Conservation (phyloP, 2,113 vertebrate genomes). For the Sorex fumeus region DNA sequence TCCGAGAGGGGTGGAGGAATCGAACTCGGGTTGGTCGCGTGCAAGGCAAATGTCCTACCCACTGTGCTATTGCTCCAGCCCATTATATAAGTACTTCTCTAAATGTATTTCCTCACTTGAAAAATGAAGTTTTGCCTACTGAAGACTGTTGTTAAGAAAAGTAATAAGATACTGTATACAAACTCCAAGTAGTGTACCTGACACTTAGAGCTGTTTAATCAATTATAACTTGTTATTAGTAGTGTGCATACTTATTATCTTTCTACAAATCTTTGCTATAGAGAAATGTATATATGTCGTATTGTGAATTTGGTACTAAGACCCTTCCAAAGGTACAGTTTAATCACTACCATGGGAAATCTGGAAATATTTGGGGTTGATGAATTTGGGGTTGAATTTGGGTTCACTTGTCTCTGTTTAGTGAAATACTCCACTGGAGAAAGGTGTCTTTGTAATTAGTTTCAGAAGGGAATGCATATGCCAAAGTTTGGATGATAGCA, state of each 20-base stretch:
- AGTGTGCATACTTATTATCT: not conserved
- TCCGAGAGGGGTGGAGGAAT: no score
- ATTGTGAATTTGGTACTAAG: slow-evolving; percentile 43
- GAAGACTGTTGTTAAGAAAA: slow-evolving; percentile 34
- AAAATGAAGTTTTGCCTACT: slow-evolving; percentile 35
- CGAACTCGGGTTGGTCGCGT: no score
- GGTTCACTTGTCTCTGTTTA: not conserved
- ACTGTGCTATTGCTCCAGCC: no score
- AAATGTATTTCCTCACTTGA: not conserved
- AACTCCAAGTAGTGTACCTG: not conserved
- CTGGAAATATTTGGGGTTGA: slow-evolving; percentile 27
- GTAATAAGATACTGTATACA: slow-evolving; percentile 10
- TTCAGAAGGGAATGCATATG: not conserved
- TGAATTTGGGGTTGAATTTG: not conserved
- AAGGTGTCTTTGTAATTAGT: not conserved
- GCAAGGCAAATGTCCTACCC: no score
- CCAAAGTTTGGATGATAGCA: slow-evolving; percentile 35
- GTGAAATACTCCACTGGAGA: not conserved
- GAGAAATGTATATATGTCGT: slow-evolving; percentile 41
- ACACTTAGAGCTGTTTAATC: not conserved
- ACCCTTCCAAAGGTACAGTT: slow-evolving; percentile 28
- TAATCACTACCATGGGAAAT: not conserved
- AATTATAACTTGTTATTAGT: slow-evolving; percentile 43
- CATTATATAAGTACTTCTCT: not conserved
- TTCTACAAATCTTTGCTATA: slow-evolving; percentile 31